Percentiles rank a stretch among this genome's conserved stretches.
Evolutionary conservation across 2,888 invertebrate genomes (phyloP).

Genomic region (Lochmaea crataegi): DNA sequence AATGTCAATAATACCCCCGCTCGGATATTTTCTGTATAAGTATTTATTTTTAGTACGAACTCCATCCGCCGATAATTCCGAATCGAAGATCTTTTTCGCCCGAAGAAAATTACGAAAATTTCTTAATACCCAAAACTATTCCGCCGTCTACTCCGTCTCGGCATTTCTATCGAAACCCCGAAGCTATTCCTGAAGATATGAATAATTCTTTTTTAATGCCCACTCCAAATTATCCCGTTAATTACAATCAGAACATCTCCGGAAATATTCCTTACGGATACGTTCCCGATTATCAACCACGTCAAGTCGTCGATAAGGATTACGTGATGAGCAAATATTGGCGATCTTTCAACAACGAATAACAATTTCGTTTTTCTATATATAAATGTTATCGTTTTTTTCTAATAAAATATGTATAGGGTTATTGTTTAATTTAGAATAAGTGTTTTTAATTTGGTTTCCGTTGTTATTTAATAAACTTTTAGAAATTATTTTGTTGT

Average conservation of each 20-base stretch:
- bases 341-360: constrained; percentile 14
- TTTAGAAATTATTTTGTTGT: no score
- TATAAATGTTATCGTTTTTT: background rate
- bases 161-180: background rate
- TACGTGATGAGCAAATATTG: constrained; percentile 26
- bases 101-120: background rate
- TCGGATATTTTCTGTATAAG: no score
- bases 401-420: background rate
- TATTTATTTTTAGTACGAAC: background rate
- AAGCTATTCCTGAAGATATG: background rate
- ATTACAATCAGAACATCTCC: background rate
- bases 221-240: background rate
- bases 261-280: constrained; percentile 5
- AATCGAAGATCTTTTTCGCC: background rate
- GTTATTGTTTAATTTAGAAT: background rate
- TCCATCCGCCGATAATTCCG: background rate
- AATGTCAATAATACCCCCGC: no score
- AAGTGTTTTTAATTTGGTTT: no score
- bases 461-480: no score
- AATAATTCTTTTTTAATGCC: constrained; percentile 18
- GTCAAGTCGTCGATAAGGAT: constrained; percentile 17
- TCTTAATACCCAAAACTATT: background rate
- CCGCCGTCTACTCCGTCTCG: background rate
- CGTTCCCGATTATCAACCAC: background rate
- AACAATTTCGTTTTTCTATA: background rate